phyloP scores from a whole-genome alignment of 2,888 invertebrate genomes.

The Erebia ligea region DNA sequence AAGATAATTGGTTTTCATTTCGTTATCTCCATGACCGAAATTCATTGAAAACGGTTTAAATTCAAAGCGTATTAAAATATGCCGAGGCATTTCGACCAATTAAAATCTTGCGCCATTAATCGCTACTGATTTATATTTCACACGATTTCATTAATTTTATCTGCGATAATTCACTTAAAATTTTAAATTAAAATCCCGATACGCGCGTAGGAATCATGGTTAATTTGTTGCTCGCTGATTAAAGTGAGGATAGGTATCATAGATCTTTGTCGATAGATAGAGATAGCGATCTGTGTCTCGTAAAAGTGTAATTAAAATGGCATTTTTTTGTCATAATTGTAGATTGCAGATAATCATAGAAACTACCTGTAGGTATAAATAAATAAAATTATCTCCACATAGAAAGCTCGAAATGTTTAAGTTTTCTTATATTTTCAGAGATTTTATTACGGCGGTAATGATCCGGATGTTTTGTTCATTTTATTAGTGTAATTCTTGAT shows the following conservation, averaged over 20 bases:
- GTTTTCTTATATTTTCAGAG: neutral
- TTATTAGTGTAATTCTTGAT: neutral
- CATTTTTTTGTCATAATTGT: conserved; percentile 4
- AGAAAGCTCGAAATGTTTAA: neutral
- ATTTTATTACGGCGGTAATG: neutral
- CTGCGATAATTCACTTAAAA: conserved; percentile 45
- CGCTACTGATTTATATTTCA: conserved; percentile 60
- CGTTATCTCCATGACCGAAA: conserved; percentile 42
- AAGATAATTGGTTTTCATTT: conserved; percentile 36
- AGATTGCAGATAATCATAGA: conserved; percentile 1
- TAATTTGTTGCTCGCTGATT: conserved; percentile 26
- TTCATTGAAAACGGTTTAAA: conserved; percentile 50
- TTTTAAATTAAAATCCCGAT: conserved; percentile 48
- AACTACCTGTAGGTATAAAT: neutral
- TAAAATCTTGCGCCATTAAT: conserved; percentile 56
- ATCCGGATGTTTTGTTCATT: neutral
- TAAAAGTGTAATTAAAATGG: conserved; percentile 1
- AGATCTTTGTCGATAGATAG: conserved; percentile 18
- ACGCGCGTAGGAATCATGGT: conserved; percentile 4
- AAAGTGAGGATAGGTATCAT: conserved; percentile 7
- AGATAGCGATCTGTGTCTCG: conserved; percentile 7
- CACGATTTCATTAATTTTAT: conserved; percentile 49
- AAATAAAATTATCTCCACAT: neutral
- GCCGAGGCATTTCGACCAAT: conserved; percentile 56
- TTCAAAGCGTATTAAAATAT: conserved; percentile 50